Base-by-base conservation (phyloP, 64 coral and sea anemone genomes). In the Catalaphyllia jardinei region DNA sequence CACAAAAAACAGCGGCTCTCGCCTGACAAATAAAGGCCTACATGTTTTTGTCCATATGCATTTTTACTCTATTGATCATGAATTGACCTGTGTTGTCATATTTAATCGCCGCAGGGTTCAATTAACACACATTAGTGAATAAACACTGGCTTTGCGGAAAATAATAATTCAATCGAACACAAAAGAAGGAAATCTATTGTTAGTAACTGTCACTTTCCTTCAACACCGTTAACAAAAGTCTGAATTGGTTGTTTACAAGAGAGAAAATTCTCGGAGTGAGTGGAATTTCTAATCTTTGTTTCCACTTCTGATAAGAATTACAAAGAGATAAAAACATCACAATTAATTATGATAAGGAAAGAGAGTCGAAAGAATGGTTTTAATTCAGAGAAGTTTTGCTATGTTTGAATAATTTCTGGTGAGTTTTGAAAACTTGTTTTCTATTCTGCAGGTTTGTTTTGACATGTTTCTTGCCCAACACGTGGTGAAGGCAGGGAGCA, bases 231-330 rank as follows among this genome's bases (percentile, higher is more conserved):
- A 71, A 85, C 63, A 69, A 85, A 85, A 39, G 38, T 29, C 38
- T 71, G 62, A 71, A 85, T 85, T 85, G 81, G 38, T 85, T 85
- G 63, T 71, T 85, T 85, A 71, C 39, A 71, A 67, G 20, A 65
- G 18, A 42, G 81, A 29, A 85, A 69, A 85, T 71, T 85, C 62
- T 85, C 31, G 38, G 81, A 63, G 62, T 85, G 62, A 71, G 62
- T 85, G 63, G 81, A 85, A 85, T 85, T 69, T 85, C 19, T 8
- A 71, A 71, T 64, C 63, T 71, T 85, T 85, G 81, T 85, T 85
- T 29, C 35, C 1, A 25, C 30, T 71, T 33, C 39, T 71, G 81
- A 85, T 85, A 85, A 85, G 63, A 20, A 27, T 35, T 10, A 85
- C 81, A 15, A 18, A 14, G 38, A 85, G 31, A 85, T 85, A 71